Percentiles rank a stretch among this genome's conserved stretches.
phyloP scores from a whole-genome alignment of 2,888 invertebrate genomes.

The Tinea pellionella region DNA sequence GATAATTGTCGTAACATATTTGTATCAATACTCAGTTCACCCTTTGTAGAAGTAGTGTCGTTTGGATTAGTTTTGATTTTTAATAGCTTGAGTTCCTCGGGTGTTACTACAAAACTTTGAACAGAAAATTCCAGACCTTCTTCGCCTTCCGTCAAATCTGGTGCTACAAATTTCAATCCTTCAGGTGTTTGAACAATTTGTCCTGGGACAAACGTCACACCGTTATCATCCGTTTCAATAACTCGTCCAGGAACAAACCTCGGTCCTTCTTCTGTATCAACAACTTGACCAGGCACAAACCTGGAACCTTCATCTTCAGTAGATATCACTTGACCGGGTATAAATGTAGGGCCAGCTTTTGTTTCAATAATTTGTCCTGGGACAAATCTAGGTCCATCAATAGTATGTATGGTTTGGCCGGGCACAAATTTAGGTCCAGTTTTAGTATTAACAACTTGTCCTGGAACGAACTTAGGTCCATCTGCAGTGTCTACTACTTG shows the following conservation, averaged over 20 bases:
- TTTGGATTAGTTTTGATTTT: constrained; percentile 64
- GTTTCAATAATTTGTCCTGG: constrained; percentile 83
- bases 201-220: constrained; percentile 81
- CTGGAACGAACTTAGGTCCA: constrained; percentile 80
- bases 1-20: constrained; percentile 74
- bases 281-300: constrained; percentile 76
- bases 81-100: constrained; percentile 57
- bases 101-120: constrained; percentile 73
- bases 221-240: constrained; percentile 76
- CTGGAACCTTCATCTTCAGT: constrained; percentile 71
- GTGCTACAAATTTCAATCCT: constrained; percentile 77
- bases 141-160: constrained; percentile 74
- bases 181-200: constrained; percentile 80
- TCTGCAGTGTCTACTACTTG: constrained; percentile 78
- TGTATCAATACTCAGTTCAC: constrained; percentile 73
- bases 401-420: constrained; percentile 78
- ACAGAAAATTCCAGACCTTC: constrained; percentile 77
- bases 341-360: constrained; percentile 80
- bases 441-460: constrained; percentile 79
- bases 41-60: constrained; percentile 62
- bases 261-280: constrained; percentile 77
- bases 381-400: constrained; percentile 79
- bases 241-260: constrained; percentile 80
- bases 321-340: constrained; percentile 80
- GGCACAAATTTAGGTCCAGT: constrained; percentile 74